Evolutionary conservation across 1,140 invertebrate genomes (phyloP), one percentile per base, ranked within the genome.

Genomic region (Brachystomella parvula): DNA sequence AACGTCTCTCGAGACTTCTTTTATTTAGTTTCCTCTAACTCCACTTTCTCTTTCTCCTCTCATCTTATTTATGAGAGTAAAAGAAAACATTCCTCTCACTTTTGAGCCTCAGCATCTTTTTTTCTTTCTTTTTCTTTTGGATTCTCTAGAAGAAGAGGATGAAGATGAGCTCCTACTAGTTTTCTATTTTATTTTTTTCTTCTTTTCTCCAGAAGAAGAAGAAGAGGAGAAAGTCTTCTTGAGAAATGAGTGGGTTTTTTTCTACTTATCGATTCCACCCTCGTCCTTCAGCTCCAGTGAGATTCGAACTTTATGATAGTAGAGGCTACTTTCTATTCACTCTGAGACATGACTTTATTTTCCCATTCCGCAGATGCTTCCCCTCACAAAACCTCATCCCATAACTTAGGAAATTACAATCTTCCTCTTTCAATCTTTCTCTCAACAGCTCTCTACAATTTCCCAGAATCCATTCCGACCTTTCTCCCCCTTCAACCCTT

Each of bases 211-310:
- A 12, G 12, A 44, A 44, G 21, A 63, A 30, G 29, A 31, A 63
- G 49, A 49, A 63, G n/a, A n/a, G 49, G 49, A 24, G 49, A 53
- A 53, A 53, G 49, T 44, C n/a, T 44, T 44, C 9, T 44, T 44
- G n/a, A 12, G n/a, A n/a, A 12, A 12, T 44, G 39, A n/a, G n/a
- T 9, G 39, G 39, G 39, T n/a, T 44, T 44, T 21, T 39, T 19
- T 24, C 65, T 67, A 67, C 65, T 67, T 67, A 67, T 57, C 39
- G 60, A 67, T 67, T 67, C 65, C 19, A 49, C 9, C 32, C 65
- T 56, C 35, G 65, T 67, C 33, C 61, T 60, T 39, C 49, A 15
- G 49, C 49, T 30, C 61, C 61, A 2, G 60, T 63, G 61, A 67
- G 66, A 67, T 64, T 67, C 61, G 49, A 53, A 53, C 15, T 53